A percentile compares a stretch with the other conserved stretches of the same genome.
Evolutionary conservation across 2,797 vertebrate species (phyloP).

Genomic region (Orestias chungarensis): DNA sequence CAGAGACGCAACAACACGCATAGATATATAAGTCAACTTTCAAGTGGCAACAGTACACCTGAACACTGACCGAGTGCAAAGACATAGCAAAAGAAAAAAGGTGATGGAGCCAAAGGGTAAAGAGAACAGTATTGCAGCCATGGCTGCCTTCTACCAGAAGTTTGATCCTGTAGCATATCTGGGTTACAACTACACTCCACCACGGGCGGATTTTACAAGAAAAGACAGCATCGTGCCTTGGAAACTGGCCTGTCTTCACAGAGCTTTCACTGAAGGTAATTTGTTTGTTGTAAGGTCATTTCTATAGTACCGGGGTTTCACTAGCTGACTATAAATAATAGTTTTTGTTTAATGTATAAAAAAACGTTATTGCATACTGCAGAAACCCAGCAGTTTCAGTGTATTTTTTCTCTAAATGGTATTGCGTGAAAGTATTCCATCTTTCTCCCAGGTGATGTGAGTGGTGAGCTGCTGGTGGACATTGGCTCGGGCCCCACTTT

Average conservation of each 20-base stretch:
- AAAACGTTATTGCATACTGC: not conserved
- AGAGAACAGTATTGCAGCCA: constrained; percentile 68
- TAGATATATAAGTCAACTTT: constrained; percentile 60
- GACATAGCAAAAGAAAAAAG: constrained; percentile 8
- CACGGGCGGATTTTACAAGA: constrained; percentile 87
- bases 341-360: not conserved
- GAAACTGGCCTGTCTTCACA: constrained; percentile 90
- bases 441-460: constrained; percentile 82
- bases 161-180: constrained; percentile 91
- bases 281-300: not conserved
- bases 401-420: not conserved
- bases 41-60: constrained; percentile 29
- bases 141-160: constrained; percentile 84
- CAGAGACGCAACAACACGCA: not conserved
- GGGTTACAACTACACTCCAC: constrained; percentile 90
- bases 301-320: not conserved
- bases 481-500: constrained; percentile 93
- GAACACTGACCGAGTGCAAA: constrained; percentile 17
- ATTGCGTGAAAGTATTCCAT: too few species aligned
- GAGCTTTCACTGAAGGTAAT: constrained; percentile 89
- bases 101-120: constrained; percentile 49
- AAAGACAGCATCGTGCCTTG: constrained; percentile 90
- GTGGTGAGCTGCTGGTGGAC: constrained; percentile 85
- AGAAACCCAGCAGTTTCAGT: not conserved
- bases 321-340: not conserved